Base-by-base conservation (phyloP, 2,888 invertebrate species). In the Diarsia dahlii region DNA sequence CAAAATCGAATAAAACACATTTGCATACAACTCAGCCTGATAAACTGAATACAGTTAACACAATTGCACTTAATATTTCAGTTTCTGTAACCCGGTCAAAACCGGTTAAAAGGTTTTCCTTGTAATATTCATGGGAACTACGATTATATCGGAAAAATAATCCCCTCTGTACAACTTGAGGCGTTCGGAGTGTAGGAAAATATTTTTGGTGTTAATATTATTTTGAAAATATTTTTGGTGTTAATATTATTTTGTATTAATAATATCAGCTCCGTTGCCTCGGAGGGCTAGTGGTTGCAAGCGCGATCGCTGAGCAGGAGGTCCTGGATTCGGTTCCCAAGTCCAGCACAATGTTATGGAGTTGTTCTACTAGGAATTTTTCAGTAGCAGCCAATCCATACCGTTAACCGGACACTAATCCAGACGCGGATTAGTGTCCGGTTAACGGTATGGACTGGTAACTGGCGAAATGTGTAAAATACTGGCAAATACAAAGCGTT, bases 71-170 rank as follows among this genome's bases (percentile, higher is more conserved):
- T 39, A 56, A 77, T 63, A 78, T 54, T 69, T 81, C 48, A 54
- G 50, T 70, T 75, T 50, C 18, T 34, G 39, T 28, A 68, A 76
- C 52, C 71, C 67, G 34, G 64, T 71, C 67, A 68, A 68, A 68
- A 13, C 15, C 13, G 23, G 46, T 76, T 80, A 60, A 82, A 76
- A 82, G 82, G 71, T 68, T 80, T 81, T 77, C 48, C 71, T 50
- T 80, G 80, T 81, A 12, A 34, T 64, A 65, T 75, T 48, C 65
- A 45, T 48, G 71, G 48, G 45, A 76, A 76, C 52, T 63, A 62
- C 52, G 46, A 66, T 76, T 39, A 60, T 71, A 71, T 71, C 52
- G 76, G 56, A 75, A 69, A 74, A 81, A 68, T 48, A 62, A 63
- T 56, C 13, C 63, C 63, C 50, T 58, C 39, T 0, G 54, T 3